phyloP scores from a whole-genome alignment of 2,113 vertebrate species.

The Tupaia chinensis region DNA sequence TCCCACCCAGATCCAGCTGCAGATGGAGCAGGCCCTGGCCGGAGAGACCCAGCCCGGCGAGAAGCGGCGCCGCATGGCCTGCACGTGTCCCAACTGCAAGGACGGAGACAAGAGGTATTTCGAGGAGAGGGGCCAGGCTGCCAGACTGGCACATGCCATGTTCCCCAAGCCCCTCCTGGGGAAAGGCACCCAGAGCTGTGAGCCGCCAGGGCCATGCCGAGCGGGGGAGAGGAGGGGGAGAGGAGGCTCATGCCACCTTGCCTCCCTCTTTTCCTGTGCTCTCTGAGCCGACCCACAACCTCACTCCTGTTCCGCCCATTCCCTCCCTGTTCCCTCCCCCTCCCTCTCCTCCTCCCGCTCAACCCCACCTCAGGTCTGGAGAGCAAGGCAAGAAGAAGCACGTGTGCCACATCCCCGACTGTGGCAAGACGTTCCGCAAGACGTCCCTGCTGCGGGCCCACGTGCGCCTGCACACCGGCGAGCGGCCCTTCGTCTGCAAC shows the following conservation, averaged over 20 bases:
- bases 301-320: not conserved
- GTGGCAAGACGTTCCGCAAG: constrained; percentile 97
- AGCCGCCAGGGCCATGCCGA: not conserved
- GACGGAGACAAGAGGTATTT: constrained; percentile 95
- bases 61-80: constrained; percentile 97
- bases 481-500: constrained; percentile 96
- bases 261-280: not conserved
- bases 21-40: constrained; percentile 95
- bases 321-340: not conserved
- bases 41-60: constrained; percentile 95
- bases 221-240: too few species aligned
- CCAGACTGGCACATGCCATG: not conserved
- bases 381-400: constrained; percentile 98
- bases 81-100: constrained; percentile 99
- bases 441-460: constrained; percentile 96
- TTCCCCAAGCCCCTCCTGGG: not conserved
- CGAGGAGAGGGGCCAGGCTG: rapidly evolving
- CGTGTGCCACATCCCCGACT: constrained; percentile 96
- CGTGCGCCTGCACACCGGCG: constrained; percentile 96
- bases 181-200: not conserved
- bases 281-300: not conserved
- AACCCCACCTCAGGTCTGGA: constrained; percentile 88
- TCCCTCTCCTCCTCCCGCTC: not conserved
- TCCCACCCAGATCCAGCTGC: constrained; percentile 92
- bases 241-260: not conserved